Evolutionary conservation across 2,888 invertebrate genomes (phyloP), one percentile per base, ranked within the genome.

Genomic region (Drosophila vallismaia): DNA sequence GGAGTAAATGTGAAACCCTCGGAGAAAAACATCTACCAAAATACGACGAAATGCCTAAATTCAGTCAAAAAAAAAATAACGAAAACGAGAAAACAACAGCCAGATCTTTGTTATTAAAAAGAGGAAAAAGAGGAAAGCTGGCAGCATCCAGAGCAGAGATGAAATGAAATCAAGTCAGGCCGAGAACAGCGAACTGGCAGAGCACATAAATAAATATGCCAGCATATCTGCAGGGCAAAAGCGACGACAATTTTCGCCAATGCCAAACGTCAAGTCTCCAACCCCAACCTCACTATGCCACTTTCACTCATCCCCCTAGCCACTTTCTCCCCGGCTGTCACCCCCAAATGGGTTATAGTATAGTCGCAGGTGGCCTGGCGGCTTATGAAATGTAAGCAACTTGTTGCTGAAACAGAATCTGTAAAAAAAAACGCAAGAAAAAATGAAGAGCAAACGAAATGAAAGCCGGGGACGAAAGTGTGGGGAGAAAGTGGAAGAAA

Each of bases 401-500:
- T 78, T 67, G 76, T 78, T 75, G 79, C 79, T 70, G 45, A 62
- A 72, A 72, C 52, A 71, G 62, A 45, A 60, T 62, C 49, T 28
- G 10, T 19, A 28, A 53, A 42, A 29, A 40, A 49, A 38, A 69
- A 31, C 33, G 19, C 31, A 44, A 19, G 19, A 19, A 45, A 55
- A 46, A 56, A 14, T 36, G 33, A 45, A 36, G 14, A 55, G 54
- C 14, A 54, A 68, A 46, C 45, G 42, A 44, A 52, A 53, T 48
- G 49, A 53, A 24, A 49, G 29, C 10, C 14, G 42, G 26, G 36
- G 46, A 31, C n/a, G 60, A 14, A 40, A 52, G 52, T 14, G 44
- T n/a, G n/a, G n/a, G 36, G 46, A 31, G 60, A 14, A 40, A 52
- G 52, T 14, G 44, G 24, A 9, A 24, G 26, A 14, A 36, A 38